These are phyloP conservation scores for Cephonodes hylas DNA, from an alignment of 2,888 invertebrate species.

Conservation along the genomic window DNA sequence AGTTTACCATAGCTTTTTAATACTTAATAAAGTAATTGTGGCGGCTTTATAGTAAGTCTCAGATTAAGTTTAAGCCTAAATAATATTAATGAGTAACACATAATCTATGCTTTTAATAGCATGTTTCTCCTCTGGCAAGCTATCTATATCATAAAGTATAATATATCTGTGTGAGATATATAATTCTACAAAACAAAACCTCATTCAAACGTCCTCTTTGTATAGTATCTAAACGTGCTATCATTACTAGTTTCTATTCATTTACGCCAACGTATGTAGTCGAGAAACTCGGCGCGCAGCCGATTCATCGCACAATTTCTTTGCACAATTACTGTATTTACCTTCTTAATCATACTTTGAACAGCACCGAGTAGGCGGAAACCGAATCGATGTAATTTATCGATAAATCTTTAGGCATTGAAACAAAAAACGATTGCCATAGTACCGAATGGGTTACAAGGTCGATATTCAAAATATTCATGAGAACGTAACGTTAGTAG, in stretches of 20 bases:
- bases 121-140: too few relatives aligned
- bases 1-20: too few relatives aligned
- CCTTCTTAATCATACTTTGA: neutral
- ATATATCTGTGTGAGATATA: neutral
- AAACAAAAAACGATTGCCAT: neutral
- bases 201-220: neutral
- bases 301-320: neutral
- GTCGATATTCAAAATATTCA: conserved; percentile 6
- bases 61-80: too few relatives aligned
- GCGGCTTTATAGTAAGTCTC: too few relatives aligned
- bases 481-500: neutral
- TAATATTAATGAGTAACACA: too few relatives aligned
- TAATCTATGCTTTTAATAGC: too few relatives aligned
- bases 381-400: neutral
- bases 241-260: neutral
- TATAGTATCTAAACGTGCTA: neutral
- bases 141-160: too few relatives aligned
- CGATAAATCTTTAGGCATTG: neutral
- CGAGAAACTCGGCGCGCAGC: neutral
- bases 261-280: neutral
- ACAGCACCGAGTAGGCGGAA: neutral
- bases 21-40: too few relatives aligned
- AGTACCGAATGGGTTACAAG: conserved; percentile 2
- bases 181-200: neutral
- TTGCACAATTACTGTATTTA: neutral